phyloP scores from a whole-genome alignment of 2,113 vertebrate genomes.

The Butastur rufipennis region DNA sequence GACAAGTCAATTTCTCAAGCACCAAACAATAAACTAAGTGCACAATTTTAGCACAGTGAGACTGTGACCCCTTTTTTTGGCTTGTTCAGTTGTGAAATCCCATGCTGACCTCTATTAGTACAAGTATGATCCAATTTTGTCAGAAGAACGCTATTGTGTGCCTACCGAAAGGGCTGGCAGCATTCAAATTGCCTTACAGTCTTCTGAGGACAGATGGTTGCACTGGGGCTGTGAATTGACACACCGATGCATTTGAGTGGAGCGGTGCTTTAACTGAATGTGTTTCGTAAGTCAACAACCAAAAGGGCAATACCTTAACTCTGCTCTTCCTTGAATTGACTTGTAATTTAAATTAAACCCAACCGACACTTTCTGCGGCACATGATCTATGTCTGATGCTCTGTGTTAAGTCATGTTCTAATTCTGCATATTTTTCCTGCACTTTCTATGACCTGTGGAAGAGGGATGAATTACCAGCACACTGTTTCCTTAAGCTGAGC shows the following conservation, averaged over 20 bases:
- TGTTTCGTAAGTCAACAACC: background rate
- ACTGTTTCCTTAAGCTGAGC: background rate
- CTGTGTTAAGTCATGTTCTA: background rate
- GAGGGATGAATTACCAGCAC: background rate
- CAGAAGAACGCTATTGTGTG: background rate
- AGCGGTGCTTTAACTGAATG: background rate
- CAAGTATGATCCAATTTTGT: background rate
- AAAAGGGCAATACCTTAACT: background rate
- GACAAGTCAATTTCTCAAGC: background rate
- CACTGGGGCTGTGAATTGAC: background rate
- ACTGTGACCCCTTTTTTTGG: background rate
- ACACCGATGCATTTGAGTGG: background rate
- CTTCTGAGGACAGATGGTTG: background rate
- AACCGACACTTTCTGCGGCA: background rate
- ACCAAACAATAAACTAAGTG: background rate
- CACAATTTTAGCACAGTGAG: background rate
- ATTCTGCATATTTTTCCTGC: background rate
- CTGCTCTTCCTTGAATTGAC: background rate
- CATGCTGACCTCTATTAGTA: background rate
- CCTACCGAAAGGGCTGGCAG: background rate
- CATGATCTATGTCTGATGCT: background rate
- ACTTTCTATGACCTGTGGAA: background rate
- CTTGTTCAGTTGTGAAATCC: background rate
- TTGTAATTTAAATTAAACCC: background rate
- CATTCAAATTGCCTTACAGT: background rate